A percentile compares a stretch with the other conserved stretches of the same genome.
Conservation (phyloP, 1,140 invertebrate genomes). For the Nixonia krombeini region DNA sequence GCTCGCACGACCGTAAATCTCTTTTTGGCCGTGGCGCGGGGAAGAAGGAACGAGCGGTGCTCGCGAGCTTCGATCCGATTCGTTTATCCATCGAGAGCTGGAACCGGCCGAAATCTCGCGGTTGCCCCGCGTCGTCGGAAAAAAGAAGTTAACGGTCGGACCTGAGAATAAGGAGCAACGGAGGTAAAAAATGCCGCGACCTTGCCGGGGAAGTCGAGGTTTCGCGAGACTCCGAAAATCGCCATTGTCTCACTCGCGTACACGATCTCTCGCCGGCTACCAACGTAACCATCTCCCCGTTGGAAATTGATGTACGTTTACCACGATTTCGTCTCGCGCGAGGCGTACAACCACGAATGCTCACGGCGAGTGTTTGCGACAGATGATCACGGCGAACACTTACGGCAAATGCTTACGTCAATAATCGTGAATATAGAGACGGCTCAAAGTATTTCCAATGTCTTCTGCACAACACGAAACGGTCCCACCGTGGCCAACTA, state of each 20-base stretch:
- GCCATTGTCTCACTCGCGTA: neutral
- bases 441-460: too few relatives aligned
- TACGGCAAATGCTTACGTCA: too few relatives aligned
- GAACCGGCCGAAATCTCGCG: constrained; percentile 44
- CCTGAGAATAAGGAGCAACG: constrained; percentile 14
- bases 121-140: constrained; percentile 19
- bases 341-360: too few relatives aligned
- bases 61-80: constrained; percentile 46
- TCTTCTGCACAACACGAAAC: too few relatives aligned
- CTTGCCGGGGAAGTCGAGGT: neutral
- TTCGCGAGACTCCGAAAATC: neutral
- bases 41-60: constrained; percentile 2
- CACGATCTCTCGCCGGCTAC: too few relatives aligned
- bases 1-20: constrained; percentile 23
- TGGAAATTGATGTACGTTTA: too few relatives aligned
- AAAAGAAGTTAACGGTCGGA: constrained; percentile 20
- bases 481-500: too few relatives aligned
- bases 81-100: constrained; percentile 37
- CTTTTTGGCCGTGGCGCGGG: constrained; percentile 5
- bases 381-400: too few relatives aligned
- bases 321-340: too few relatives aligned
- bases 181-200: constrained; percentile 10
- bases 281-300: too few relatives aligned
- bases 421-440: too few relatives aligned
- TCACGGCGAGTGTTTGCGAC: too few relatives aligned